phyloP scores from a whole-genome alignment of 2,888 invertebrate genomes.

The Heteromyza rotundicornis region DNA sequence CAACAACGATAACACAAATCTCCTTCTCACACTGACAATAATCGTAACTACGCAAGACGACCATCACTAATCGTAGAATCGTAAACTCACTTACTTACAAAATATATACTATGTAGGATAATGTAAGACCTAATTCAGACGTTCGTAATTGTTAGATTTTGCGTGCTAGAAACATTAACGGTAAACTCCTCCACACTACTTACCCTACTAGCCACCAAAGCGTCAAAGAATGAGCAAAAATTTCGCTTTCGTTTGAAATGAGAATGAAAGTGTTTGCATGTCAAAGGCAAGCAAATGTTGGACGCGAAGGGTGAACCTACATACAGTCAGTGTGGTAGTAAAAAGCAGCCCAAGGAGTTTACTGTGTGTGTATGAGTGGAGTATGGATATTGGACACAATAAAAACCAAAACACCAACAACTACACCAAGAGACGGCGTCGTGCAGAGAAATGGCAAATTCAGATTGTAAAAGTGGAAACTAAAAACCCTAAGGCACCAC shows the following conservation, averaged over 20 bases:
- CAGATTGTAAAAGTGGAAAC: not conserved
- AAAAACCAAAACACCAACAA: constrained; percentile 8
- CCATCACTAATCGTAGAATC: not conserved
- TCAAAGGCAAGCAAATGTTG: too few species aligned
- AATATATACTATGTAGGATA: constrained; percentile 21
- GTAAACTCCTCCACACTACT: constrained; percentile 30
- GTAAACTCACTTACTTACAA: not conserved
- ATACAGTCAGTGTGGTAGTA: too few species aligned
- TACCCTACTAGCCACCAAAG: too few species aligned
- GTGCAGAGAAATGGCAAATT: constrained; percentile 35
- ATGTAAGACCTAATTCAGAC: constrained; percentile 32
- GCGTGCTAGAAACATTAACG: constrained; percentile 32
- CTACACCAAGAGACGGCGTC: not conserved
- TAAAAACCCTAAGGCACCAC: constrained; percentile 19
- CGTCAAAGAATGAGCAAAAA: constrained; percentile 13
- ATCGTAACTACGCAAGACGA: too few species aligned
- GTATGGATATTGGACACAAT: not conserved
- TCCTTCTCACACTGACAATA: too few species aligned
- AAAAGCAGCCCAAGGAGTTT: too few species aligned
- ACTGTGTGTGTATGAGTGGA: not conserved
- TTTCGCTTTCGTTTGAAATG: constrained; percentile 18
- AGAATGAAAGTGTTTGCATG: constrained; percentile 25
- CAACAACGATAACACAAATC: too few species aligned
- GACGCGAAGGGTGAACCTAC: too few species aligned
- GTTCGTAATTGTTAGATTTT: constrained; percentile 34